These are phyloP conservation scores for Eulemur coronatus DNA, from an alignment of 2,797 vertebrate species.

Conservation along the genomic window DNA sequence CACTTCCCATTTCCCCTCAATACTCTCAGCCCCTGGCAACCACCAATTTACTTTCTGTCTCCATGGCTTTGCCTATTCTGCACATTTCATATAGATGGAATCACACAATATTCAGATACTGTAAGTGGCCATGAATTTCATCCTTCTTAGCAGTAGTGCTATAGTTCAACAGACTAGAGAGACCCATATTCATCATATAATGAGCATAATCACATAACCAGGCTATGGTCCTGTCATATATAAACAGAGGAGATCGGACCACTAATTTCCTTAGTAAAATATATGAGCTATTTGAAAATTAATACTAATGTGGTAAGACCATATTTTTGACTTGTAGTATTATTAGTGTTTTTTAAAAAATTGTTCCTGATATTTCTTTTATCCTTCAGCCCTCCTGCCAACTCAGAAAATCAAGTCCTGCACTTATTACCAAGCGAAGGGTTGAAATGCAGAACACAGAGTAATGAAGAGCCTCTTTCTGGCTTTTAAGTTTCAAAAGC, in stretches of 20 bases:
- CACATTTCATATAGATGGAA: neutral
- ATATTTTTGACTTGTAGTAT: neutral
- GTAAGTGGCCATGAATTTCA: neutral
- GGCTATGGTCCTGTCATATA: neutral
- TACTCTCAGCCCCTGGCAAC: neutral
- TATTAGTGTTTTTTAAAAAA: neutral
- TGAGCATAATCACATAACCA: neutral
- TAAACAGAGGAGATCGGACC: neutral
- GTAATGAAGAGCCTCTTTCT: neutral
- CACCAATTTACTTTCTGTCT: neutral
- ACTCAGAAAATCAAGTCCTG: neutral
- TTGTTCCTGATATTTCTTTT: neutral
- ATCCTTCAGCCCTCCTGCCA: neutral
- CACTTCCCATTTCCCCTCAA: neutral
- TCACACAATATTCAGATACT: neutral
- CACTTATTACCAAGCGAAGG: neutral
- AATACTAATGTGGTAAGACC: neutral
- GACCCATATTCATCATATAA: neutral
- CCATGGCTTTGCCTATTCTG: neutral
- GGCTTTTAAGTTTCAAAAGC: neutral
- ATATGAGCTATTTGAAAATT: slow-evolving; percentile 30
- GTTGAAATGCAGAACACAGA: neutral
- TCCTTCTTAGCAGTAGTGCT: neutral
- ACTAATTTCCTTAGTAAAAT: neutral
- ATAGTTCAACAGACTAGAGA: slow-evolving; percentile 6